Conservation (phyloP, 2,888 invertebrate species). For the Platypus cylindrus region DNA sequence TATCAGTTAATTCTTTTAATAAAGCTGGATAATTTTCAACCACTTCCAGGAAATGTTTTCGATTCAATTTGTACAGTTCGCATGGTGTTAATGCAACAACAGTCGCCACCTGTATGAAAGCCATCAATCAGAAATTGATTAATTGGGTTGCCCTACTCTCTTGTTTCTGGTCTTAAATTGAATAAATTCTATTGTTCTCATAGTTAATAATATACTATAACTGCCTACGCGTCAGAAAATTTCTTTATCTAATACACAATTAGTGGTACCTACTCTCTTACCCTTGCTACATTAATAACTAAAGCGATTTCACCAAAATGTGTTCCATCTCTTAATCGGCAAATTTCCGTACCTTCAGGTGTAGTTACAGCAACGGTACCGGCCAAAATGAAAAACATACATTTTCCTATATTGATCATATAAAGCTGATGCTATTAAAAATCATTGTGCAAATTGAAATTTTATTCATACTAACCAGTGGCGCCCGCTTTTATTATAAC, state of each 20-base stretch:
- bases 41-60: slow-evolving; percentile 4
- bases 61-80: slow-evolving; percentile 7
- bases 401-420: slow-evolving; percentile 7
- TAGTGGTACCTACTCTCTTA: no score
- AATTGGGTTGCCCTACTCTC: no score
- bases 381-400: slow-evolving; percentile 9
- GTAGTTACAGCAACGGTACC: slow-evolving; percentile 10
- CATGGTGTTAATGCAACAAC: slow-evolving; percentile 10
- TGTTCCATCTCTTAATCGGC: slow-evolving; percentile 8
- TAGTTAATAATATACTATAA: no score
- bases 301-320: slow-evolving; percentile 12
- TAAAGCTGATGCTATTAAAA: background rate
- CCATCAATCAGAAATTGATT: no score
- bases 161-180: no score
- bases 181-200: no score
- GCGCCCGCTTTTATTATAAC: slow-evolving; percentile 9
- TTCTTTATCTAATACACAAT: no score
- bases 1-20: background rate
- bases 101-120: slow-evolving; percentile 6
- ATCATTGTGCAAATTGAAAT: background rate
- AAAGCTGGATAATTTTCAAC: slow-evolving; percentile 6
- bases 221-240: no score
- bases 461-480: slow-evolving; percentile 4
- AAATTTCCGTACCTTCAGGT: slow-evolving; percentile 5
- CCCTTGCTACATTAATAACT: slow-evolving; percentile 7